A percentile compares a stretch with the other conserved stretches of the same genome.
Conservation (phyloP, 2,888 invertebrate genomes). For the Drosophila phalerata region DNA sequence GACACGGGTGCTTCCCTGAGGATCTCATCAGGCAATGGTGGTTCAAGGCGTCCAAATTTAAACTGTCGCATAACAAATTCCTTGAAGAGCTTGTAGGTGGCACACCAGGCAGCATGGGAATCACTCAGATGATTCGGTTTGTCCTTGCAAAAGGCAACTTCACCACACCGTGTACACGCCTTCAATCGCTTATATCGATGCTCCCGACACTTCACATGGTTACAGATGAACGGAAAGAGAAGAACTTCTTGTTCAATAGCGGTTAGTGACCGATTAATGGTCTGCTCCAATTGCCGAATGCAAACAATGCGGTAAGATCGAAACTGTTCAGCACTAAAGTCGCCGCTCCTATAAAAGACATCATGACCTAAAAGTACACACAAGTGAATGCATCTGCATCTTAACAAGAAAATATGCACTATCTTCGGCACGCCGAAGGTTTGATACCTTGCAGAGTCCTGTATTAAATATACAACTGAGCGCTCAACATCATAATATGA, state of each 20-base stretch:
- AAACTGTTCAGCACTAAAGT: slow-evolving; percentile 87
- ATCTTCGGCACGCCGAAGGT: too few species aligned
- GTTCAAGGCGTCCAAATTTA: slow-evolving; percentile 87
- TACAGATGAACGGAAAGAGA: slow-evolving; percentile 89
- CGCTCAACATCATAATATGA: too few species aligned
- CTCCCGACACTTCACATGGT: slow-evolving; percentile 87
- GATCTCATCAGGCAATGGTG: slow-evolving; percentile 87
- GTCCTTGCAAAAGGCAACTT: slow-evolving; percentile 87
- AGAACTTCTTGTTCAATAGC: slow-evolving; percentile 90
- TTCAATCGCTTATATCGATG: slow-evolving; percentile 86
- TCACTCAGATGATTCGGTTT: slow-evolving; percentile 86
- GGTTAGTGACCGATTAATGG: slow-evolving; percentile 87
- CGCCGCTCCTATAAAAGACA: slow-evolving; percentile 86
- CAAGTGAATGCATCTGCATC: not conserved
- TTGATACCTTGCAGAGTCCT: too few species aligned
- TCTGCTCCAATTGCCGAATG: slow-evolving; percentile 88
- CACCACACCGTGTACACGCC: slow-evolving; percentile 88
- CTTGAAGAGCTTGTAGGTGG: slow-evolving; percentile 88
- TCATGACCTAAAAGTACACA: slow-evolving; percentile 86
- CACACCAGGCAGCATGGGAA: slow-evolving; percentile 88
- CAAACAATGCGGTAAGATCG: slow-evolving; percentile 88
- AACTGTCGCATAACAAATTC: slow-evolving; percentile 88
- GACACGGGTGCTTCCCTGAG: slow-evolving; percentile 72
- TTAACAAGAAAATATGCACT: not conserved
- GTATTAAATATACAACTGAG: too few species aligned